Evolutionary conservation across 2,113 vertebrate species (phyloP).

Genomic region (Ailuropoda melanoleuca): DNA sequence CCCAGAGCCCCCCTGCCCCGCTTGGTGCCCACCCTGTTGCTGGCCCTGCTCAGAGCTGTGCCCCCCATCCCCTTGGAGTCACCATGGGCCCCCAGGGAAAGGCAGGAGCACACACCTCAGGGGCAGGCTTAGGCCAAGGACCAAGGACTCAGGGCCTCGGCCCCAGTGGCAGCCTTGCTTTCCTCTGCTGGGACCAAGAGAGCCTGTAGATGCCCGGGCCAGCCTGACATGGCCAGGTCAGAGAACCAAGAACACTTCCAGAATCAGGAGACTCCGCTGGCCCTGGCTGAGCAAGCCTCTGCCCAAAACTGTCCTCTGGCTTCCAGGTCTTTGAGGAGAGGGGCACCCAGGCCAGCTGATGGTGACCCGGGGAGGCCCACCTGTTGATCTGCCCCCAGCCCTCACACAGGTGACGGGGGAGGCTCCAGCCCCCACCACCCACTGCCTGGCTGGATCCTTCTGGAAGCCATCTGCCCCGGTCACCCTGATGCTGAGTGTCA

Average conservation of each 20-base stretch:
- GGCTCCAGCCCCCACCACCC: too few relatives aligned
- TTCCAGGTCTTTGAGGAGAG: not conserved
- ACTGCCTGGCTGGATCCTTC: not conserved
- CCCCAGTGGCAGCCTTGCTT: accelerated
- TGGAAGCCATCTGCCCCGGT: not conserved
- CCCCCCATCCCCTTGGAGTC: not conserved
- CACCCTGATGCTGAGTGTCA: accelerated
- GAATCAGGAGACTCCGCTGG: not conserved
- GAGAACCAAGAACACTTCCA: not conserved
- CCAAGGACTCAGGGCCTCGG: not conserved
- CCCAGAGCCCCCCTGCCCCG: not conserved
- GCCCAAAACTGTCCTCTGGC: accelerated
- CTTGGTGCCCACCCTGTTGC: not conserved
- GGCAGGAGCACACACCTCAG: accelerated
- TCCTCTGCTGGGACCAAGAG: not conserved
- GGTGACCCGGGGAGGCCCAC: not conserved
- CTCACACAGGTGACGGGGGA: accelerated
- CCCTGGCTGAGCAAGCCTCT: not conserved
- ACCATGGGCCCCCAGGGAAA: not conserved
- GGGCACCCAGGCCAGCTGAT: too few relatives aligned
- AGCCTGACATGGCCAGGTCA: accelerated
- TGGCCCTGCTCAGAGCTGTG: not conserved
- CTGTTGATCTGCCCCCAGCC: not conserved
- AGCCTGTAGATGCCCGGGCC: not conserved
- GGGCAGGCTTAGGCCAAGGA: not conserved